Evolutionary conservation across 2,113 vertebrate species (phyloP).

Genomic region (Ailuropoda melanoleuca): DNA sequence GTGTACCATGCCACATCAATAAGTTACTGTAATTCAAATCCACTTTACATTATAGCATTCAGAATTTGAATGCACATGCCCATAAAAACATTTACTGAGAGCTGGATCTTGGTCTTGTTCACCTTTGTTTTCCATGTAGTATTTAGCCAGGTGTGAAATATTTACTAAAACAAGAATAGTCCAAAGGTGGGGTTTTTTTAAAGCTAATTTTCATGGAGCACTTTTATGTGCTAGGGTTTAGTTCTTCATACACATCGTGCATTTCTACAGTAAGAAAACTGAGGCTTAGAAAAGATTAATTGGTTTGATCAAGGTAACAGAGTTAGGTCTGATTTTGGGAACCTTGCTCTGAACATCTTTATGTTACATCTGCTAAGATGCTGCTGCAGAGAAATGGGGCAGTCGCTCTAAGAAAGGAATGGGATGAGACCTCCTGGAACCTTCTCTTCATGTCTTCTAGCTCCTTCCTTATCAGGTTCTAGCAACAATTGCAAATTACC

Average conservation of each 20-base stretch:
- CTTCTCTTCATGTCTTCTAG: background rate
- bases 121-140: conserved; percentile 19
- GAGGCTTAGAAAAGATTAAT: conserved; percentile 35
- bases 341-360: background rate
- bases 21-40: background rate
- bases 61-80: background rate
- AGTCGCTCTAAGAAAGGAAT: conserved; percentile 13
- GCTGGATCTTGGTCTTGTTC: background rate
- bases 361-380: background rate
- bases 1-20: background rate
- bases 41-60: background rate
- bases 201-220: conserved; percentile 17
- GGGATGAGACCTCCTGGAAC: background rate
- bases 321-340: conserved; percentile 46
- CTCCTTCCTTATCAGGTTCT: conserved; percentile 30
- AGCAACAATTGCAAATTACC: background rate
- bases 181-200: background rate
- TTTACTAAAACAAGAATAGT: conserved; percentile 24
- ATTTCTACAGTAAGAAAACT: conserved; percentile 28
- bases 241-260: background rate
- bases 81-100: background rate
- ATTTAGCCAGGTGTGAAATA: conserved; percentile 10
- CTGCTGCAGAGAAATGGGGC: background rate
- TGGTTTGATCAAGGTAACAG: conserved; percentile 3
- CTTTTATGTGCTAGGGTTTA: background rate